Evolutionary conservation across 2,888 invertebrate species (phyloP).

Genomic region (Idaea straminata): DNA sequence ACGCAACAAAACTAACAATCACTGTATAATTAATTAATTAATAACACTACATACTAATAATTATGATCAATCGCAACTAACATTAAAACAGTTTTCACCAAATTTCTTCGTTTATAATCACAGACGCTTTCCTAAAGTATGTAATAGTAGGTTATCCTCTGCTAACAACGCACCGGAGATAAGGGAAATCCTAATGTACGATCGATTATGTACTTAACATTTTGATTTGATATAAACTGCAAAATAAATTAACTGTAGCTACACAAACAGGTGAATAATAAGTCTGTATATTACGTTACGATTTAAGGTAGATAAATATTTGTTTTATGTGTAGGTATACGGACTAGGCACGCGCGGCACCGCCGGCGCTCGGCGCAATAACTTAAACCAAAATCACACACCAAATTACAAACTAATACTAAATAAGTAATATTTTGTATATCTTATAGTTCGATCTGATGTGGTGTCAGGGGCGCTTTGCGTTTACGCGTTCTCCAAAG

Average conservation of each 20-base stretch:
- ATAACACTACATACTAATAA: conserved; percentile 46
- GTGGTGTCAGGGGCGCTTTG: conserved; percentile 61
- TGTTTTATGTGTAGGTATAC: conserved; percentile 66
- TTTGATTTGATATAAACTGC: conserved; percentile 65
- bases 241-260: conserved; percentile 76
- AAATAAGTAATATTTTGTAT: conserved; percentile 71
- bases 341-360: conserved; percentile 75
- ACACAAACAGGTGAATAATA: conserved; percentile 67
- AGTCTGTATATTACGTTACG: conserved; percentile 60
- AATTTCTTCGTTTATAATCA: conserved; percentile 78
- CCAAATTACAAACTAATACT: conserved; percentile 73
- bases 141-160: conserved; percentile 56
- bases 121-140: conserved; percentile 80
- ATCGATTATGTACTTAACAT: conserved; percentile 59
- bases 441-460: conserved; percentile 53
- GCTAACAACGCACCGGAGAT: conserved; percentile 65
- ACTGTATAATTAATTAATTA: conserved; percentile 36
- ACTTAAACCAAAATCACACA: conserved; percentile 75
- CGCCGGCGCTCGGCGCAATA: conserved; percentile 70
- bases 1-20: conserved; percentile 56
- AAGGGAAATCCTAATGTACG: conserved; percentile 58
- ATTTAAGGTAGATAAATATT: conserved; percentile 73
- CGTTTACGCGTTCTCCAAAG: conserved; percentile 48
- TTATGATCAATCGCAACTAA: conserved; percentile 55
- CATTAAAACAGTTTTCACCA: conserved; percentile 70